Conservation (phyloP, 2,888 invertebrate species). For the Tenthredo notha region DNA sequence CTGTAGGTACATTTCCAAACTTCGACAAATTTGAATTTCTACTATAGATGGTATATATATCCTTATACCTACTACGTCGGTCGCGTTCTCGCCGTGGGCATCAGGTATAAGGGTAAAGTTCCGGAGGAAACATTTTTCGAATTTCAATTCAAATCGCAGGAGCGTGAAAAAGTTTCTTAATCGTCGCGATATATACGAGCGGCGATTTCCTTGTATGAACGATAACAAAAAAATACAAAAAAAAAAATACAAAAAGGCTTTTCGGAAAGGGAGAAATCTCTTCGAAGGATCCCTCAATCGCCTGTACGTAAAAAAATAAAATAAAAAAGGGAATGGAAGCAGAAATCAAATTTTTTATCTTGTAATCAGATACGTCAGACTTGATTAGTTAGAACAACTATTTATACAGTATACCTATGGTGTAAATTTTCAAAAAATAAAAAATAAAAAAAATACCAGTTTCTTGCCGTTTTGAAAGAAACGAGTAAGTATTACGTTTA, state of each 20-base stretch:
- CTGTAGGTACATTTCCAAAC: slow-evolving; percentile 19
- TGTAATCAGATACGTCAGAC: neutral
- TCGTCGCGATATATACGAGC: neutral
- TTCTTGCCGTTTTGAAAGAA: neutral
- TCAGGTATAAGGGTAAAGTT: neutral
- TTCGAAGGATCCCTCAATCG: neutral
- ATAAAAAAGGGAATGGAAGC: neutral
- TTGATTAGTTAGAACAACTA: neutral
- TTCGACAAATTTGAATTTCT: slow-evolving; percentile 49
- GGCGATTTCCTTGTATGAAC: neutral
- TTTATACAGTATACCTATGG: neutral
- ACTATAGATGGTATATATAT: neutral
- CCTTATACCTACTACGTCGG: neutral
- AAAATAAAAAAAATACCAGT: neutral
- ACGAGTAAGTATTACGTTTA: neutral
- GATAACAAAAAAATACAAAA: neutral
- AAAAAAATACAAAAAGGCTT: neutral
- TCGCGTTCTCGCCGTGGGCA: neutral
- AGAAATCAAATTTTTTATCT: neutral
- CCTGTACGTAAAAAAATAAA: no score
- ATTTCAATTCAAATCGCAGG: slow-evolving; percentile 37
- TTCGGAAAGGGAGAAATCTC: neutral
- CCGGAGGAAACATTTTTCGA: slow-evolving; percentile 3
- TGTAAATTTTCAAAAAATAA: neutral
- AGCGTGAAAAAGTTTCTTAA: neutral